Base-by-base conservation (phyloP, 2,888 invertebrate species). In the Caenorhabditis parvicauda region DNA sequence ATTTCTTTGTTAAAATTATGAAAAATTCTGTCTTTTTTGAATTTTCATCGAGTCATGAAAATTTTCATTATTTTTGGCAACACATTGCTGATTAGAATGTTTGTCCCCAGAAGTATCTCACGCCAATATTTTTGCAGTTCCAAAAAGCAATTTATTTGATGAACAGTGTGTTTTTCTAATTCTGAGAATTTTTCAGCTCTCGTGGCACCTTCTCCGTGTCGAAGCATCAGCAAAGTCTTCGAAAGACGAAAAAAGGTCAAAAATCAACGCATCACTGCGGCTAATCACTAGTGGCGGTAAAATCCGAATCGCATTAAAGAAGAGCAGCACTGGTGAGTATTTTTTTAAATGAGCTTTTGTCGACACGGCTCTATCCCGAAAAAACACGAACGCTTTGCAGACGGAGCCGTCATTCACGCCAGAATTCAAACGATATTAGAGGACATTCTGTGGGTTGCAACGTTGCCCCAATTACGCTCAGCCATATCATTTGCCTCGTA, bases 301-400 rank as follows among this genome's bases (percentile, higher is more conserved):
- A 82, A 92, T 95, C 82, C 87, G 94, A 56, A 92, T 98, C 59
- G 91, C 91, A 24, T 90, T 98, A 77, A 94, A 96, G 83, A 98
- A 98, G 83, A 72, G 69, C 42, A 64, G 69, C 9, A 58, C 43
- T 12, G 74, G 80, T 77, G n/a, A 29, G 62, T 38, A 41, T 53
- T 39, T 9, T 6, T 24, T 42, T 24, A 42, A 27, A 28, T 27
- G n/a, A n/a, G 29, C 14, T 7, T 41, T 41, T 19, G 12, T 17
- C 7, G 41, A 41, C 17, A n/a, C n/a, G n/a, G n/a, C n/a, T n/a
- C n/a, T n/a, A 12, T 32, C n/a, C 9, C 9, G 35, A 32, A 32
- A 32, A 32, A n/a, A 32, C 35, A 32, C 35, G 5, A 17, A 19
- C 41, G 51, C 25, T 54, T 84, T 84, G 19, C 84, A 91, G 96